A percentile compares a stretch with the other conserved stretches of the same genome.
Conservation (phyloP, 2,113 vertebrate genomes). For the Stomatorhinus ivindoensis region DNA sequence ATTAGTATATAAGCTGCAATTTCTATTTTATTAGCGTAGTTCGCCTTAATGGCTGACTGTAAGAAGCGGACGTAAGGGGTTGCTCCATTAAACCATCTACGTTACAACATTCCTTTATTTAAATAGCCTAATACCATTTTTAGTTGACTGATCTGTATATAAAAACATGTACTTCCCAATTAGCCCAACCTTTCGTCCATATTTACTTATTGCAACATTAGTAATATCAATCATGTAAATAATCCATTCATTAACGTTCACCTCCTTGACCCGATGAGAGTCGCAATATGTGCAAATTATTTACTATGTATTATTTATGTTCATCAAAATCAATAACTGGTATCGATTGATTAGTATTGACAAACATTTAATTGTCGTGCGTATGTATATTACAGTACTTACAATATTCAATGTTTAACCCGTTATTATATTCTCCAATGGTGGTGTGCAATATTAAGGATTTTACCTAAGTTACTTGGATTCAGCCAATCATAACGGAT, state of each 20-base stretch:
- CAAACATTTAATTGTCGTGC: not conserved
- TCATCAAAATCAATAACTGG: not conserved
- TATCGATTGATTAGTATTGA: not conserved
- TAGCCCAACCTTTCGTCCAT: not conserved
- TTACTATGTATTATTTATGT: not conserved
- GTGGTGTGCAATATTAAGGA: not conserved
- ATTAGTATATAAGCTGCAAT: not conserved
- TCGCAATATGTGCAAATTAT: not conserved
- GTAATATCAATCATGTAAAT: not conserved
- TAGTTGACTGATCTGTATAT: not conserved
- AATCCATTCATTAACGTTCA: not conserved
- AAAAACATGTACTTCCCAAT: not conserved
- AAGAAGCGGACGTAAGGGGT: not conserved
- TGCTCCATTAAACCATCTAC: not conserved
- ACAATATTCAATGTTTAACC: not conserved
- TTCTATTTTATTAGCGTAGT: not conserved
- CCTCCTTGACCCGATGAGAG: not conserved
- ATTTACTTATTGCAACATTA: not conserved
- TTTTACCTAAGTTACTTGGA: conserved; percentile 6
- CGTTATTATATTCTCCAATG: not conserved
- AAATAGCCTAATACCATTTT: not conserved
- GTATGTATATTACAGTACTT: not conserved
- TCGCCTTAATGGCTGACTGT: not conserved
- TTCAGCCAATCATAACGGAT: conserved; percentile 7
- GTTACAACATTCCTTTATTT: not conserved